phyloP scores from a whole-genome alignment of 1,140 invertebrate genomes.

The Nasonia longicornis region DNA sequence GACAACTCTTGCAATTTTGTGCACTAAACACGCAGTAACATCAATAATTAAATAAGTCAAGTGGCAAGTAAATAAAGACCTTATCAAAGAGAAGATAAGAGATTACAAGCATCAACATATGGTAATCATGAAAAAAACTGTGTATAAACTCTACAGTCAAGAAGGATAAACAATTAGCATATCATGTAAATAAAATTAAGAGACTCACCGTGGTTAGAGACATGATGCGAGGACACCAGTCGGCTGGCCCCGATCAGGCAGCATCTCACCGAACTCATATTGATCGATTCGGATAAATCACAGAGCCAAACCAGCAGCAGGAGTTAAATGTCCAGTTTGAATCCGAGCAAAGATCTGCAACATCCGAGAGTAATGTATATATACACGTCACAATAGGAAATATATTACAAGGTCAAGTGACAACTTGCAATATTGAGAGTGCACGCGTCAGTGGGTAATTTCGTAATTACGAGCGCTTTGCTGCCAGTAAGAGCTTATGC shows the following conservation, averaged over 20 bases:
- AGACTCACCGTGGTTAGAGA: constrained; percentile 62
- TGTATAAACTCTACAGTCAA: constrained; percentile 44
- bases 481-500: neutral
- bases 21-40: constrained; percentile 53
- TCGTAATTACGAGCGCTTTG: constrained; percentile 26
- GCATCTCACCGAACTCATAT: constrained; percentile 66
- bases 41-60: neutral
- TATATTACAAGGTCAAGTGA: constrained; percentile 51
- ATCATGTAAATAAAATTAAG: neutral
- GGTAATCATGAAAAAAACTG: neutral
- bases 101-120: too few relatives aligned
- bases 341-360: constrained; percentile 42
- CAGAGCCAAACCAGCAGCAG: constrained; percentile 40
- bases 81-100: neutral
- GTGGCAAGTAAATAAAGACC: neutral
- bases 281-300: constrained; percentile 23
- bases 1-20: constrained; percentile 65
- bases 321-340: constrained; percentile 47
- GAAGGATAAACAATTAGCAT: constrained; percentile 24
- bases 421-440: constrained; percentile 37
- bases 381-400: constrained; percentile 27
- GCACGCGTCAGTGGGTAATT: constrained; percentile 31
- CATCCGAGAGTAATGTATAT: constrained; percentile 2
- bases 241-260: constrained; percentile 64
- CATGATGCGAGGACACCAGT: constrained; percentile 63